Percentiles rank a stretch among this genome's conserved stretches.
Evolutionary conservation across 2,888 invertebrate genomes (phyloP).

Genomic region (Sarcophaga carnaria): DNA sequence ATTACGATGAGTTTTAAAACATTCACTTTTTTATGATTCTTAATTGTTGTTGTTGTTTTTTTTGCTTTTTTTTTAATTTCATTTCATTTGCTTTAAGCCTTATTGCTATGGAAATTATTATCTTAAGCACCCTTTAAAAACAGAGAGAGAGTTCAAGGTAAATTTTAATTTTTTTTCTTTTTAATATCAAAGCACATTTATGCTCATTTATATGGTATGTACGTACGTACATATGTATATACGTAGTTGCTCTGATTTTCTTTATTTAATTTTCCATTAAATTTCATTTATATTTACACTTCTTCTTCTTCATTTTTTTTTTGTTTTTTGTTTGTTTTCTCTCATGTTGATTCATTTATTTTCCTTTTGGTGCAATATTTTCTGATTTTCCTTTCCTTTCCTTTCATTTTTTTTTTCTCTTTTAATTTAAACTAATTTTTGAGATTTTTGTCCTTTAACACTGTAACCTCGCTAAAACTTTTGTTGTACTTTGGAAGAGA

Average conservation of each 20-base stretch:
- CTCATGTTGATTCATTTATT: not conserved
- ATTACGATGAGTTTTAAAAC: not conserved
- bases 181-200: not conserved
- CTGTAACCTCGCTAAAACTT: constrained; percentile 50
- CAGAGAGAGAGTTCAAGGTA: constrained; percentile 41
- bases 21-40: too few species aligned
- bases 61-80: not conserved
- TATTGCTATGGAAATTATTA: constrained; percentile 15
- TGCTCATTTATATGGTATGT: not conserved
- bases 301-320: not conserved
- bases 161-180: not conserved
- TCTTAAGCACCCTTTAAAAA: not conserved
- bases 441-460: constrained; percentile 58
- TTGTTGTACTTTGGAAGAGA: constrained; percentile 19
- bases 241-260: constrained; percentile 12
- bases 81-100: not conserved
- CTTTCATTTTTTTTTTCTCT: not conserved
- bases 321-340: too few species aligned
- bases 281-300: constrained; percentile 30
- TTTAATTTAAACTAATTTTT: constrained; percentile 49
- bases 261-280: constrained; percentile 44
- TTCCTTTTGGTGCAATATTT: constrained; percentile 26
- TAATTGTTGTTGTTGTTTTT: too few species aligned
- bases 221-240: not conserved
- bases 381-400: constrained; percentile 11